Evolutionary conservation across 2,797 vertebrate genomes (phyloP).

Genomic region (Capromys pilorides): DNA sequence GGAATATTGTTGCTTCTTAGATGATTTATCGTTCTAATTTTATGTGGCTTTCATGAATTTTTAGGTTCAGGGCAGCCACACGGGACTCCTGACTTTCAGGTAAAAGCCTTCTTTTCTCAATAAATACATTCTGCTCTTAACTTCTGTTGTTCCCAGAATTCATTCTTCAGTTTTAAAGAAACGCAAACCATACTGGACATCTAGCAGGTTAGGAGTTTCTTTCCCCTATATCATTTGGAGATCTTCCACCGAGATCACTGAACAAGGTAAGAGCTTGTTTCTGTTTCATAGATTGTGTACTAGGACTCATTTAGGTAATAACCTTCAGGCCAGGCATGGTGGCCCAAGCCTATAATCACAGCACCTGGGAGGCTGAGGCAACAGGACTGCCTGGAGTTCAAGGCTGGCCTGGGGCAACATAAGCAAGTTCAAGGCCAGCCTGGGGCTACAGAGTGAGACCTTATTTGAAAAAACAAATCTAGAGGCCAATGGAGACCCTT

Average conservation of each 20-base stretch:
- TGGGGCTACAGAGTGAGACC: not conserved
- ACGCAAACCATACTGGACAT: not conserved
- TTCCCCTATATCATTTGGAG: not conserved
- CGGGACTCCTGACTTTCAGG: not conserved
- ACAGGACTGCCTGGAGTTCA: not conserved
- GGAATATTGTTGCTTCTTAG: not conserved
- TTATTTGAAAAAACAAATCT: not conserved
- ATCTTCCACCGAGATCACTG: not conserved
- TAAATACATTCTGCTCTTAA: not conserved
- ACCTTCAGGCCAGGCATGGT: not conserved
- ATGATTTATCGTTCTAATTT: not conserved
- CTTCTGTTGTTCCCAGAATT: not conserved
- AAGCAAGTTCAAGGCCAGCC: not conserved
- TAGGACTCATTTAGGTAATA: not conserved
- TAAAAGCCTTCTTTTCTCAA: not conserved
- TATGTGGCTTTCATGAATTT: constrained; percentile 10
- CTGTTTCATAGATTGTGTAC: not conserved
- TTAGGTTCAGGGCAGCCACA: not conserved
- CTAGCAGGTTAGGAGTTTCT: not conserved
- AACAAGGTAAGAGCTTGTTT: not conserved
- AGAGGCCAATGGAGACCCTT: not conserved
- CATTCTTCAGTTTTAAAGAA: not conserved
- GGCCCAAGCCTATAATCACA: not conserved
- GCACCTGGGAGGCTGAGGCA: not conserved
- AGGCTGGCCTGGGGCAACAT: not conserved